Evolutionary conservation across 2,797 vertebrate species (phyloP), one percentile per base, ranked within the genome.

Genomic region (Rachycentron canadum): DNA sequence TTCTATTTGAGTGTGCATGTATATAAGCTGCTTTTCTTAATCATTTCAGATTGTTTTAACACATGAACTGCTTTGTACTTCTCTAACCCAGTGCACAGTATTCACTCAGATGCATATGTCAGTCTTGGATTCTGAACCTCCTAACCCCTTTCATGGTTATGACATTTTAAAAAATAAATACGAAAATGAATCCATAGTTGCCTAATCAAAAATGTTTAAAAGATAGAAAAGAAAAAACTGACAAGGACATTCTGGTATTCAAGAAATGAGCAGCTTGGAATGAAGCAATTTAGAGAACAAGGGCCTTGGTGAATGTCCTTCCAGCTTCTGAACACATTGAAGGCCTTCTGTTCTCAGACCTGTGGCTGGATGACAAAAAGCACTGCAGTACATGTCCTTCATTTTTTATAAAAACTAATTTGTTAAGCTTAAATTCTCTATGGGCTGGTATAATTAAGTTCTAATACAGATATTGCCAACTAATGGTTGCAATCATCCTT

Each of bases 1-100:
- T 60, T 86, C 59, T 81, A 63, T 84, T 85, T 85, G 21, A 81
- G 56, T 89, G 81, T 91, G 90, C 90, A 88, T 91, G 89, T 73
- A 56, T 82, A 74, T 60, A 64, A 76, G 69, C 84, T 81, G 78
- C 86, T 83, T 91, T 86, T 84, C 55, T 73, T 55, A 80, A 64
- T 52, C 75, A 70, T 90, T 83, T 90, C 77, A 81, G 58, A 81
- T 83, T 82, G 52, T 88, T 86, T 82, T 84, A 86, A 91, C 88
- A 84, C 69, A 77, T 87, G 47, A 74, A 77, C 72, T 74, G 69
- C 80, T 85, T 77, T 71, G 68, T 81, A 81, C 84, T 88, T 91
- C 67, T 73, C 81, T 91, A 90, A 88, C 85, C 68, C 78, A 73
- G 60, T 82, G 81, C 82, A 76, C 72, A 71, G 30, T 81, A 67